Evolutionary conservation across 2,797 vertebrate species (phyloP).

Genomic region (Tragopan temminckii): DNA sequence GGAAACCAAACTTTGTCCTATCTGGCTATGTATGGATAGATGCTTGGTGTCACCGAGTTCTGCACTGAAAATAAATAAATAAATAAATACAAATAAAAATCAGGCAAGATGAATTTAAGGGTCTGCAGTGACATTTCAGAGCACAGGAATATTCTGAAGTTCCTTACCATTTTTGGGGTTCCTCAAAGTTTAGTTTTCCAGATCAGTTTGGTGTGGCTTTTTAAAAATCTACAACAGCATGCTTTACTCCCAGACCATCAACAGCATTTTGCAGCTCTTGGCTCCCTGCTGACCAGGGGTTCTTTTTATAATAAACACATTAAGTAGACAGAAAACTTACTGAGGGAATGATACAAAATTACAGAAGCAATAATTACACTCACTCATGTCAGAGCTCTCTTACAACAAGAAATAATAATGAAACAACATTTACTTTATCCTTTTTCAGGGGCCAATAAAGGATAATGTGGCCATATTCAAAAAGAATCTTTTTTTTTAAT

Average conservation of each 20-base stretch:
- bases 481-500: background rate
- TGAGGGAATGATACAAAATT: background rate
- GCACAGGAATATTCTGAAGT: background rate
- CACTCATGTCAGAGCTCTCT: background rate
- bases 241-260: background rate
- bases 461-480: conserved; percentile 1
- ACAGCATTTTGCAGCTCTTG: background rate
- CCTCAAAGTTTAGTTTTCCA: background rate
- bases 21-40: background rate
- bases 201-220: background rate
- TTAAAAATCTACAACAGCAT: background rate
- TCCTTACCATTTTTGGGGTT: background rate
- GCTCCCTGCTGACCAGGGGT: background rate
- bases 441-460: background rate
- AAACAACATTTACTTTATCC: conserved; percentile 16
- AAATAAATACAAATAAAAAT: no score
- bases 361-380: background rate
- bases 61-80: no score
- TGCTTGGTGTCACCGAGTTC: background rate
- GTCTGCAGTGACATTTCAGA: background rate
- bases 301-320: background rate
- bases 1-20: background rate
- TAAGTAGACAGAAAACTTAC: background rate
- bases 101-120: background rate
- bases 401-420: conserved; percentile 18